Base-by-base conservation (phyloP, 2,113 vertebrate species). In the Eulemur rufifrons region DNA sequence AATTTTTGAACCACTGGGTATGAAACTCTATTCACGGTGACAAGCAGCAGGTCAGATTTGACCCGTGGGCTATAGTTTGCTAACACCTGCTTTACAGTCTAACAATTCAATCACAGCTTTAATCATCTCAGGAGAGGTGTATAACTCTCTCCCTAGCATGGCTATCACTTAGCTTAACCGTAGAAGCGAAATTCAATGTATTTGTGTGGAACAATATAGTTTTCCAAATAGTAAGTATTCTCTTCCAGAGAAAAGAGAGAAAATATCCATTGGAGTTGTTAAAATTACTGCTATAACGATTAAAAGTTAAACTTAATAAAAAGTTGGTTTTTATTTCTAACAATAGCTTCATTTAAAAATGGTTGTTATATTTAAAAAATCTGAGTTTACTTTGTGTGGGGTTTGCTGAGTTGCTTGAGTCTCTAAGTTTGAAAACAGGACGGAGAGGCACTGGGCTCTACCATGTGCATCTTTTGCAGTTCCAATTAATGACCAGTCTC, bases 251-350 rank as follows among this genome's bases (percentile, higher is more conserved):
- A 68, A 56, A 61, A 68, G 25, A 92, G 39, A 45, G 6, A 87
- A 64, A 88, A 78, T 71, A 74, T 12, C 21, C 32, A 50, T 34
- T 77, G 13, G 8, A 63, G 5, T 39, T 66, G 93, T 71, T 25
- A 25, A n/a, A 66, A 68, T 76, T 8, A 45, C 66, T 91, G 27
- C 14, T 56, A 25, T 89, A n/a, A 42, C 66, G 92, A 64, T 81
- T 92, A 47, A 42, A 78, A 83, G 50, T 47, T 95, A 45, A 84
- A 92, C 84, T 91, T 63, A 27, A 63, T 56, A 74, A 81, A 81
- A 84, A 86, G 18, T 86, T n/a, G 32, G 6, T 63, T 91, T 94
- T 78, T 78, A 69, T 94, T 66, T 88, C n/a, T 78, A 64, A 56
- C 71, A 68, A 76, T n/a, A 25, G 34, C 18, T 47, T 94, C 54